Base-by-base conservation (phyloP, 2,888 invertebrate species). In the Villa cingulata region DNA sequence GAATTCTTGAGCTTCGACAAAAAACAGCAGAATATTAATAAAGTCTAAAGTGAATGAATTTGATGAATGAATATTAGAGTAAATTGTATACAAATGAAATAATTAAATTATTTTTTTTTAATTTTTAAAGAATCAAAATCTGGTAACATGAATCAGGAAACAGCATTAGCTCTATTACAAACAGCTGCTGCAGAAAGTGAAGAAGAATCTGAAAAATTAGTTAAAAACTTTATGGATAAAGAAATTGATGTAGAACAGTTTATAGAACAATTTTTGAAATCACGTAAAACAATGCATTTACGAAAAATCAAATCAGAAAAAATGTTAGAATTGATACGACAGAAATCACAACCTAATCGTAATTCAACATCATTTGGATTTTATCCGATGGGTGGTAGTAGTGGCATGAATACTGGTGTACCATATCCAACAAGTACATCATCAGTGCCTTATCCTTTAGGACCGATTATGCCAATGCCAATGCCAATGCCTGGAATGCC, bases 241-340 rank as follows among this genome's bases (percentile, higher is more conserved):
- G 78, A 79, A 62, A 66, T 72, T 3, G 78, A 82, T 46, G 72
- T 85, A 9, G 96, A 95, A 18, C 78, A 81, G 51, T 97, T 95
- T 63, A 70, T 95, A 5, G 86, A 87, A 51, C 78, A 86, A 49
- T 97, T 92, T 66, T 74, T 86, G 48, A 74, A 77, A 1, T 75
- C 78, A 51, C 77, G 96, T 41, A 81, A 81, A 58, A 62, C 78
- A 36, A 84, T 87, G 74, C 90, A 91, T 64, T 63, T 82, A 53
- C 75, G 92, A 43, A 83, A 88, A 62, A 83, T 95, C 14, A 96
- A 96, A 72, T 82, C 89, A 0, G 96, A 97, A 54, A 95, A 96
- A 72, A 82, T 97, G 81, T 74, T 78, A 42, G 87, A 88, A 60
- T 66, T 88, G 14, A 70, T 86, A 41, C 67, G 66, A 48, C 66